phyloP scores from a whole-genome alignment of 2,888 invertebrate species.

The Himalopsyche japonica region DNA sequence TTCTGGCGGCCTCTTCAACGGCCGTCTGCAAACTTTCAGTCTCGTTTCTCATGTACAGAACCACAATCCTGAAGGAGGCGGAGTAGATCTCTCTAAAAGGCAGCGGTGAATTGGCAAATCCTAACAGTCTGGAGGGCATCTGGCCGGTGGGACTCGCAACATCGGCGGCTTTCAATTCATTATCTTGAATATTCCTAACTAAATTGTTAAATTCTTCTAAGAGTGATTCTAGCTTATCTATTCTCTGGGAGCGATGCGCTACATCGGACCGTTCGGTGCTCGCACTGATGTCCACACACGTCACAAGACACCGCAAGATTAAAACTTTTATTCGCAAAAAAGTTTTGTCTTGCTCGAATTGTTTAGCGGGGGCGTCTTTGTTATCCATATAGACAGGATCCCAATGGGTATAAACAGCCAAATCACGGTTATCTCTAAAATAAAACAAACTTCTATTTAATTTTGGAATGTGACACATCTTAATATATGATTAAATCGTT shows the following conservation, averaged over 20 bases:
- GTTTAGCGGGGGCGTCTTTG: not conserved
- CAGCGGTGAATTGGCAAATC: constrained; percentile 51
- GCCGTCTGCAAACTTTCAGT: constrained; percentile 37
- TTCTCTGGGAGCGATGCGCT: not conserved
- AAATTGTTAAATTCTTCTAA: not conserved
- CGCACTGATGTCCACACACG: not conserved
- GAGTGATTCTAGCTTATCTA: not conserved
- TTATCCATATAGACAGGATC: constrained; percentile 55
- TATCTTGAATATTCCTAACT: not conserved
- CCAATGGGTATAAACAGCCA: constrained; percentile 71
- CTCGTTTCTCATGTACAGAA: constrained; percentile 42
- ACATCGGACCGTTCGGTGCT: not conserved
- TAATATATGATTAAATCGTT: too few species aligned
- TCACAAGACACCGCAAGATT: constrained; percentile 19
- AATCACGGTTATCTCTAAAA: constrained; percentile 76
- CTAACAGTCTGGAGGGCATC: constrained; percentile 32
- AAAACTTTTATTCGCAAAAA: constrained; percentile 21
- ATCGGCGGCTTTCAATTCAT: not conserved
- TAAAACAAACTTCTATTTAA: not conserved
- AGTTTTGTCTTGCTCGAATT: constrained; percentile 24
- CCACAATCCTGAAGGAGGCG: constrained; percentile 45
- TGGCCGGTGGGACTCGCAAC: constrained; percentile 22
- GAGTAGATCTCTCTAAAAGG: constrained; percentile 54
- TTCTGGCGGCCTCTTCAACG: constrained; percentile 28
- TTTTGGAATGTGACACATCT: too few species aligned